A percentile compares a stretch with the other conserved stretches of the same genome.
These are phyloP conservation scores for Microtus oregoni DNA, from an alignment of 2,113 vertebrate species.

Conservation along the genomic window DNA sequence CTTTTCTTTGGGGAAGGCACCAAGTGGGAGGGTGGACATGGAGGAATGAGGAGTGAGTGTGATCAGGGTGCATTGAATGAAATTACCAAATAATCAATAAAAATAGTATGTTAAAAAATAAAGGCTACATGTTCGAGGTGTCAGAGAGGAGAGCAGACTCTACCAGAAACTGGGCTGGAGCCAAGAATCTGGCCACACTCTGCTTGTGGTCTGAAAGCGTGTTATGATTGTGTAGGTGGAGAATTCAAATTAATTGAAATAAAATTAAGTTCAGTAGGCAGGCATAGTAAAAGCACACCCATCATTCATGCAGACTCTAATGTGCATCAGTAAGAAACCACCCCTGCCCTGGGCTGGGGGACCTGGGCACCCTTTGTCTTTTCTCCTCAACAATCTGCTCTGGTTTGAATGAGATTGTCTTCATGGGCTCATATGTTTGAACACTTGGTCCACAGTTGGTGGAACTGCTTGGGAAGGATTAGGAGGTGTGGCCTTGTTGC, in stretches of 20 bases:
- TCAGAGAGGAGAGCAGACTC: not conserved
- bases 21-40: not conserved
- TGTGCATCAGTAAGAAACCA: not conserved
- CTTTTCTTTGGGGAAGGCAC: not conserved
- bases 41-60: not conserved
- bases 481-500: not conserved
- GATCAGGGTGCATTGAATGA: not conserved
- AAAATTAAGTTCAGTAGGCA: not conserved
- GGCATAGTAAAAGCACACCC: not conserved
- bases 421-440: not conserved
- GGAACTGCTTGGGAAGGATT: not conserved
- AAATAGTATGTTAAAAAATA: not conserved
- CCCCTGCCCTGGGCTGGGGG: accelerated
- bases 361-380: not conserved
- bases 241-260: not conserved
- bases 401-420: not conserved
- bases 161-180: not conserved
- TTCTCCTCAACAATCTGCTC: not conserved
- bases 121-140: accelerated
- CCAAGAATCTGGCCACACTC: not conserved
- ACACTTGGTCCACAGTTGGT: not conserved
- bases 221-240: not conserved
- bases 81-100: not conserved
- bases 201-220: not conserved
- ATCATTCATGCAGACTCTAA: not conserved